phyloP scores from a whole-genome alignment of 1,140 invertebrate species.

The Hylaeus anthracinus region DNA sequence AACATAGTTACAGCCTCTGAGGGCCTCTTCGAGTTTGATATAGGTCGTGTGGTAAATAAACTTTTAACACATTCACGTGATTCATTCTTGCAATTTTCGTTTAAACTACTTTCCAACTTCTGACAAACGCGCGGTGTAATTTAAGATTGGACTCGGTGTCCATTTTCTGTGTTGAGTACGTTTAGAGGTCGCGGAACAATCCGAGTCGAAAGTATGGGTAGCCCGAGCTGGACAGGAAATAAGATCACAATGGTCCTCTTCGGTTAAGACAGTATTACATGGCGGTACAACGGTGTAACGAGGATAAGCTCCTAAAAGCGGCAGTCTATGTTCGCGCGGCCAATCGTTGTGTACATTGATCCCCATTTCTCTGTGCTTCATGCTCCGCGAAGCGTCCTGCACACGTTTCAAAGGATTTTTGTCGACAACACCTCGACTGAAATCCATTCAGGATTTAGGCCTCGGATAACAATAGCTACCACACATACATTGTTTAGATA shows the following conservation, averaged over 20 bases:
- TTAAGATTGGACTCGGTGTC: too few species aligned
- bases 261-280: conserved; percentile 48
- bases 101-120: too few species aligned
- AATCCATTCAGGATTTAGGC: conserved; percentile 17
- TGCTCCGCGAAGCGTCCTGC: conserved; percentile 45
- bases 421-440: conserved; percentile 29
- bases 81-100: too few species aligned
- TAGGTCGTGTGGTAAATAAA: too few species aligned
- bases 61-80: too few species aligned
- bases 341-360: conserved; percentile 44
- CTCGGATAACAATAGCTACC: not conserved
- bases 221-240: conserved; percentile 25
- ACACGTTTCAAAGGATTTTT: conserved; percentile 42
- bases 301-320: conserved; percentile 61
- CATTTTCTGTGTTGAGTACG: too few species aligned
- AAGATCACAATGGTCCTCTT: conserved; percentile 50
- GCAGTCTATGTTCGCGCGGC: conserved; percentile 46
- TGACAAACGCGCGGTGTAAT: too few species aligned
- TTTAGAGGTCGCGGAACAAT: not conserved
- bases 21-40: too few species aligned
- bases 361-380: conserved; percentile 30
- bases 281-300: conserved; percentile 49
- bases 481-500: not conserved
- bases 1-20: too few species aligned
- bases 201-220: conserved; percentile 9